Evolutionary conservation across 2,797 vertebrate genomes (phyloP).

Genomic region (Anabacerthia variegaticeps): DNA sequence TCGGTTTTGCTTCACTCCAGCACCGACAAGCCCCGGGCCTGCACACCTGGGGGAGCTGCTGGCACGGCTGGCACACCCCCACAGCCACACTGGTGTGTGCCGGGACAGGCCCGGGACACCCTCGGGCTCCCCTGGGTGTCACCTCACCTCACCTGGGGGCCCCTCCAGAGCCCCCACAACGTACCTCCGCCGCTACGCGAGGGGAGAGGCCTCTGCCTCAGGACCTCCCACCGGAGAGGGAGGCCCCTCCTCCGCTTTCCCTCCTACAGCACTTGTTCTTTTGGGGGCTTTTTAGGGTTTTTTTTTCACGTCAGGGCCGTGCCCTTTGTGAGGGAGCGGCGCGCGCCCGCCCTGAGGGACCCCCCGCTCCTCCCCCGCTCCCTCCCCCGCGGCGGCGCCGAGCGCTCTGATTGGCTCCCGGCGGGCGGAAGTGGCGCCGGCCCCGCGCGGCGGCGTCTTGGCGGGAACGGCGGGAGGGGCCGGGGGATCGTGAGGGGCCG

Average conservation of each 20-base stretch:
- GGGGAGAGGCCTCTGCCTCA: neutral
- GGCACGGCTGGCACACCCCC: rapidly evolving
- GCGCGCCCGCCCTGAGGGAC: rapidly evolving
- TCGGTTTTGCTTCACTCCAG: rapidly evolving
- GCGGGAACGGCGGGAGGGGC: neutral
- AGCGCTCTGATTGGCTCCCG: neutral
- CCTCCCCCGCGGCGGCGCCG: rapidly evolving
- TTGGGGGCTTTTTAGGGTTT: rapidly evolving
- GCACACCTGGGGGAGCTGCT: neutral
- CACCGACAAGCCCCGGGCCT: rapidly evolving
- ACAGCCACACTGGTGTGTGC: rapidly evolving
- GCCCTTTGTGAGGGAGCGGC: rapidly evolving
- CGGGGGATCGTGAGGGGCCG: neutral
- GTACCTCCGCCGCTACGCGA: neutral
- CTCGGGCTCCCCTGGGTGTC: neutral
- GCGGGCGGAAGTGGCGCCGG: neutral
- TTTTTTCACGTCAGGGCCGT: rapidly evolving
- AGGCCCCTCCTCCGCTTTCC: rapidly evolving
- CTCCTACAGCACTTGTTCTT: rapidly evolving
- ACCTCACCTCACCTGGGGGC: too few relatives aligned
- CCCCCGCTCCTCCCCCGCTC: too few relatives aligned
- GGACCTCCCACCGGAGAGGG: too few relatives aligned
- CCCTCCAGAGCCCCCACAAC: neutral
- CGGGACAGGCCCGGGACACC: neutral
- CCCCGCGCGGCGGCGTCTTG: neutral